Percentiles rank a stretch among this genome's conserved stretches.
Evolutionary conservation across 2,888 invertebrate genomes (phyloP).

Genomic region (Mesoligia furuncula): DNA sequence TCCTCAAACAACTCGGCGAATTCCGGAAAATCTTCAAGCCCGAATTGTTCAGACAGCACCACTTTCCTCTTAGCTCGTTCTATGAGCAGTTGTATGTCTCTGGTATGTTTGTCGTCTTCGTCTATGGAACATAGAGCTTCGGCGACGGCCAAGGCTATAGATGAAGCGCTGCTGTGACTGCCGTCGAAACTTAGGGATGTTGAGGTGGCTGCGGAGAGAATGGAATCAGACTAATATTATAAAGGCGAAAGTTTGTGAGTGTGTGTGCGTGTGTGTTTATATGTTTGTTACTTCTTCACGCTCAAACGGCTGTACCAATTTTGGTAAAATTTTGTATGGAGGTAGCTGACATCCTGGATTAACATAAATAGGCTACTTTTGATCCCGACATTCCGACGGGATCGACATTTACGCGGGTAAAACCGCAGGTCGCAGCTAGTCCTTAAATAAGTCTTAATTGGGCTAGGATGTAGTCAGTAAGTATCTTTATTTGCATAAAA

Average conservation of each 20-base stretch:
- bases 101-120: constrained; percentile 94
- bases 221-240: not conserved
- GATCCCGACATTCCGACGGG: too few relatives aligned
- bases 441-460: not conserved
- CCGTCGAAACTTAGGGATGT: constrained; percentile 85
- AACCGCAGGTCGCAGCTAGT: too few relatives aligned
- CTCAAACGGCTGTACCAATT: too few relatives aligned
- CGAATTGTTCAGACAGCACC: constrained; percentile 78
- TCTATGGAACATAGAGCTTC: constrained; percentile 95
- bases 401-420: too few relatives aligned
- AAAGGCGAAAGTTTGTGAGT: too few relatives aligned
- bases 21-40: constrained; percentile 86
- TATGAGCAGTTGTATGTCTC: constrained; percentile 92
- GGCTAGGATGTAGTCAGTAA: not conserved
- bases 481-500: not conserved
- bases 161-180: constrained; percentile 83
- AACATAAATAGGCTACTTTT: too few relatives aligned
- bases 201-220: constrained; percentile 73
- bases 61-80: constrained; percentile 87
- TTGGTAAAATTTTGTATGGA: too few relatives aligned
- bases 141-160: constrained; percentile 93
- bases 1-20: constrained; percentile 85
- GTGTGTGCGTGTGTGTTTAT: too few relatives aligned
- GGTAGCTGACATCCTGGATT: too few relatives aligned
- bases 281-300: too few relatives aligned